A percentile compares a stretch with the other conserved stretches of the same genome.
phyloP scores from a whole-genome alignment of 2,888 invertebrate species.

The Sycophila texana region DNA sequence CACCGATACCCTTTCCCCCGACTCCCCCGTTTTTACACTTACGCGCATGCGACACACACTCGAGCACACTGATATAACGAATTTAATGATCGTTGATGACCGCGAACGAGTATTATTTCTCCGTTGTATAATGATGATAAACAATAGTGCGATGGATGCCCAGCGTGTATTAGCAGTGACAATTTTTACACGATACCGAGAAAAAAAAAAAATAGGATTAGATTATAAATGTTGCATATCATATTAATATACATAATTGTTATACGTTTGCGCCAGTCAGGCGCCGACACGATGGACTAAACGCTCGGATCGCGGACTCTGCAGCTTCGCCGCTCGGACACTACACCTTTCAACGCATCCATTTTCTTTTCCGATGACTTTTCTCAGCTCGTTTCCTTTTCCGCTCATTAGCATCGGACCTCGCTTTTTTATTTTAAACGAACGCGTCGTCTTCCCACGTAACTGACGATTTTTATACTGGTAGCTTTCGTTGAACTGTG shows the following conservation, averaged over 20 bases:
- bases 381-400: background rate
- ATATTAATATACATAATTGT: slow-evolving; percentile 74
- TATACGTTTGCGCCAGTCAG: slow-evolving; percentile 71
- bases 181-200: slow-evolving; percentile 47
- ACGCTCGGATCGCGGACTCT: slow-evolving; percentile 1
- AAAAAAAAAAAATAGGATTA: slow-evolving; percentile 45
- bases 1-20: background rate
- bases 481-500: background rate
- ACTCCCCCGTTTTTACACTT: slow-evolving; percentile 59
- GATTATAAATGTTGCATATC: slow-evolving; percentile 74
- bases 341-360: background rate
- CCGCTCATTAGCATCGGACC: background rate
- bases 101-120: slow-evolving; percentile 39
- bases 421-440: background rate
- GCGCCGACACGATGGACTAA: slow-evolving; percentile 19
- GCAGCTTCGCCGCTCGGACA: slow-evolving; percentile 7
- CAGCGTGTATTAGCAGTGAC: slow-evolving; percentile 66
- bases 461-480: background rate
- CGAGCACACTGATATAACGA: slow-evolving; percentile 41
- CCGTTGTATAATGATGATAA: slow-evolving; percentile 39
- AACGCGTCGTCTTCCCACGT: background rate
- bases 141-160: slow-evolving; percentile 68
- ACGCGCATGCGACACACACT: background rate
- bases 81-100: slow-evolving; percentile 18
- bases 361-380: background rate